A percentile compares a stretch with the other conserved stretches of the same genome.
phyloP scores from a whole-genome alignment of 2,113 vertebrate species.

The Chlamydotis undulata region DNA sequence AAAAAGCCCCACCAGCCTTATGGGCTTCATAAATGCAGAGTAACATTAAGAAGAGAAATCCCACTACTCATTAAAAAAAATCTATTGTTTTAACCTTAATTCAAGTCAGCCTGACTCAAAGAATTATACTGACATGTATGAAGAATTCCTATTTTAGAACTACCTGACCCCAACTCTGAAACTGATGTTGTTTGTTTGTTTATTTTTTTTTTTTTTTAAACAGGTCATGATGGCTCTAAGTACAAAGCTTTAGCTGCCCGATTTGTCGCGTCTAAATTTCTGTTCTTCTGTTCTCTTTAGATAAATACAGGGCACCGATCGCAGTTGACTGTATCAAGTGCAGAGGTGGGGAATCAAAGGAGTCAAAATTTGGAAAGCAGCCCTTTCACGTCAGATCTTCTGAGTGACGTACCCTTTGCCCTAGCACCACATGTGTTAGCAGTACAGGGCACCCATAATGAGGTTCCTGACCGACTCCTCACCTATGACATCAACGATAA shows the following conservation, averaged over 20 bases:
- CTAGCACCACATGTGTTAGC: conserved; percentile 90
- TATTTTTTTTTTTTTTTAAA: background rate
- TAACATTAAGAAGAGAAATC: background rate
- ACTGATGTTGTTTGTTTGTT: background rate
- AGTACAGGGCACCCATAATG: conserved; percentile 75
- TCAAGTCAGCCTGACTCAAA: background rate
- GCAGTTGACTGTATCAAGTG: background rate
- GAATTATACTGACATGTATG: background rate
- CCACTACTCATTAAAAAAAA: background rate
- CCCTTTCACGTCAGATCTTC: conserved; percentile 81
- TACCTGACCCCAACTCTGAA: background rate
- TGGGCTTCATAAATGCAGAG: background rate
- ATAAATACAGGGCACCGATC: conserved; percentile 10
- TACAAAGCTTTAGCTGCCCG: background rate
- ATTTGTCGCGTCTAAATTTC: background rate
- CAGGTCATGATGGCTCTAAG: background rate
- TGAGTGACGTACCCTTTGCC: conserved; percentile 91
- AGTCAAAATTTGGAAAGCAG: conserved; percentile 67
- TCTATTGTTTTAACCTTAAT: background rate
- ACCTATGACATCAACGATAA: conserved; percentile 82
- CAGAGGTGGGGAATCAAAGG: conserved; percentile 12
- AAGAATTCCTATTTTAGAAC: background rate
- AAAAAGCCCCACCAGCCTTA: background rate
- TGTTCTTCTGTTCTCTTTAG: conserved; percentile 52
- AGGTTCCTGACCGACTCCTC: conserved; percentile 81